Percentiles rank a stretch among this genome's conserved stretches.
phyloP scores from a whole-genome alignment of 2,797 vertebrate genomes.

The Gymnoscopelus microlampas region DNA sequence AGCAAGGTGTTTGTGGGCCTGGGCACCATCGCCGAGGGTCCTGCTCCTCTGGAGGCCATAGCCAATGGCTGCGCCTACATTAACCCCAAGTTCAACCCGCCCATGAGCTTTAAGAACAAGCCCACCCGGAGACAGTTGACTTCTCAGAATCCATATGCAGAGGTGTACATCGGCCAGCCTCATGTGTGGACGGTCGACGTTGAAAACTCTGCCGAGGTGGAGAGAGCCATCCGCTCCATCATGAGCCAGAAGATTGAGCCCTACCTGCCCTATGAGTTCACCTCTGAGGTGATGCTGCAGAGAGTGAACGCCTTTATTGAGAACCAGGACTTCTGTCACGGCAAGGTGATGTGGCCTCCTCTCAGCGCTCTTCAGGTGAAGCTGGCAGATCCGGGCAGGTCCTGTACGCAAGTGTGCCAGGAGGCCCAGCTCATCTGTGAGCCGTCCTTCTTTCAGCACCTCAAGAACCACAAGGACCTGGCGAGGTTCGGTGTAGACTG shows the following conservation, averaged over 20 bases:
- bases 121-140: constrained; percentile 98
- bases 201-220: constrained; percentile 88
- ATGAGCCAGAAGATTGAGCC: constrained; percentile 98
- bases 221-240: constrained; percentile 91
- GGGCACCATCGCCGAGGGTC: constrained; percentile 96
- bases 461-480: constrained; percentile 96
- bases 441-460: constrained; percentile 98
- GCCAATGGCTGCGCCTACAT: constrained; percentile 97
- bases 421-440: constrained; percentile 97
- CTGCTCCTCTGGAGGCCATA: constrained; percentile 95
- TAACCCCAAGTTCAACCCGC: constrained; percentile 93
- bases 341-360: constrained; percentile 98
- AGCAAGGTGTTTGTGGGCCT: constrained; percentile 96
- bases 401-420: constrained; percentile 97
- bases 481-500: constrained; percentile 91
- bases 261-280: constrained; percentile 97
- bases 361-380: constrained; percentile 92
- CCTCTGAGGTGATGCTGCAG: constrained; percentile 97
- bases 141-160: constrained; percentile 96
- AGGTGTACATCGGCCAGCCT: constrained; percentile 95
- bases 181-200: constrained; percentile 99
- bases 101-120: constrained; percentile 98
- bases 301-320: constrained; percentile 96
- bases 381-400: constrained; percentile 87
- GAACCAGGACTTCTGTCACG: constrained; percentile 98